Base-by-base conservation (phyloP, 2,797 vertebrate genomes). In the Enteromius afrohamiltoni region DNA sequence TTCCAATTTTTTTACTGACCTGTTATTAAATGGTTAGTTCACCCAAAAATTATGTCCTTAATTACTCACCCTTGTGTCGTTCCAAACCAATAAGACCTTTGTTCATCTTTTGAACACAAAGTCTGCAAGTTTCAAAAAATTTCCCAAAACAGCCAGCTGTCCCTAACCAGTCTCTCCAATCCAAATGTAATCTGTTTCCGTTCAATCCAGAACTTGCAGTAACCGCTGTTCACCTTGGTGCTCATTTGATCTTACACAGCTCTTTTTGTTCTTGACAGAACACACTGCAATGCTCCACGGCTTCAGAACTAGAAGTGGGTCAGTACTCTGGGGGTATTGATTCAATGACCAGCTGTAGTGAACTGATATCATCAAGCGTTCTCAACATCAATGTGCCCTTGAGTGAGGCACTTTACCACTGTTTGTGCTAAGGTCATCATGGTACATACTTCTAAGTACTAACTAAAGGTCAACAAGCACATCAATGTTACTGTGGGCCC, bases 241-340 rank as follows among this genome's bases (percentile, higher is more conserved):
- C 19, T 13, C 16, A 65, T 82, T 76, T 76, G 62, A 83, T 83
- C 73, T 68, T 76, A n/a, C 26, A 49, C 17, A 55, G 62, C 47
- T 65, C 70, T 40, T 83, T 82, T 55, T 83, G 73, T 83, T 83
- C 71, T 68, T 26, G 19, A 19, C 64, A 37, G 62, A 83, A 77
- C 23, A 82, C 17, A 37, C 31, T 26, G 70, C 49, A 67, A 69
- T 69, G 49, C 65, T 69, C 7, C 29, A 69, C 29, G 6, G 67
- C 65, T 47, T 70, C 37, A 83, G 71, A 58, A 31, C 47, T 45
- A 47, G 75, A 83, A 77, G 40, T 78, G 53, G 75, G 82, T 83
- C 82, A 49, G 51, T 49, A 70, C 74, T 77, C 82, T 70, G 19
- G 65, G 78, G 82, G 49, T 83, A 70, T 83, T 60, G 82, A 83